Conservation (phyloP, 1,140 invertebrate species). For the Zaprionus lachaisei region DNA sequence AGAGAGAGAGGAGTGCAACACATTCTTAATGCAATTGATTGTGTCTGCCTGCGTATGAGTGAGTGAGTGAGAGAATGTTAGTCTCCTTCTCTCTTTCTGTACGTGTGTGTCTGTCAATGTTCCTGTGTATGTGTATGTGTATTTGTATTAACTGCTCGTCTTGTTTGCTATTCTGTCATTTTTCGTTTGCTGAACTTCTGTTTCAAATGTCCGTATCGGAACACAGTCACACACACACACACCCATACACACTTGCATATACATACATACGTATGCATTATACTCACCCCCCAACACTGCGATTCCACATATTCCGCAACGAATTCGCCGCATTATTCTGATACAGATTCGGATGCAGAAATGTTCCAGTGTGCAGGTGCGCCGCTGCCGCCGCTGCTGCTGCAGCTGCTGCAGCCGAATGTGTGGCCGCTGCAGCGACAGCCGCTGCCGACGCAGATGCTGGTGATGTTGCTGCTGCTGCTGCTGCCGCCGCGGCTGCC, state of each 20-base stretch:
- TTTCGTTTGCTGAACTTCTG: slow-evolving; percentile 49
- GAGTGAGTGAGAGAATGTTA: background rate
- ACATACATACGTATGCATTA: background rate
- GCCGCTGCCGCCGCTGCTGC: slow-evolving; percentile 71
- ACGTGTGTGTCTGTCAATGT: slow-evolving; percentile 35
- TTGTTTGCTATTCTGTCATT: slow-evolving; percentile 38
- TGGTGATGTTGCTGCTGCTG: slow-evolving; percentile 54
- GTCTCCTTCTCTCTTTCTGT: background rate
- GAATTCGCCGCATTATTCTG: slow-evolving; percentile 83
- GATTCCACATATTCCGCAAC: slow-evolving; percentile 84
- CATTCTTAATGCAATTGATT: slow-evolving; percentile 77
- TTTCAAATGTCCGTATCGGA: slow-evolving; percentile 10
- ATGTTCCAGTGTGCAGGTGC: slow-evolving; percentile 80
- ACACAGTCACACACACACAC: slow-evolving; percentile 7
- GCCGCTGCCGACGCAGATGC: slow-evolving; percentile 59
- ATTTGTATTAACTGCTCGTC: slow-evolving; percentile 31
- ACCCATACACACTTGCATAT: slow-evolving; percentile 1
- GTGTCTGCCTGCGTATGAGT: slow-evolving; percentile 13
- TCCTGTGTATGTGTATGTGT: slow-evolving; percentile 12
- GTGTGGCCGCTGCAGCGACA: slow-evolving; percentile 70
- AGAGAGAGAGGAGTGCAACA: slow-evolving; percentile 69
- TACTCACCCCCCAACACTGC: slow-evolving; percentile 84
- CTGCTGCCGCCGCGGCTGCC: slow-evolving; percentile 37
- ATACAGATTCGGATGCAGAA: slow-evolving; percentile 84
- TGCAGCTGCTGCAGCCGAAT: slow-evolving; percentile 56